phyloP scores from a whole-genome alignment of 2,888 invertebrate genomes.

The Eurois occulta region DNA sequence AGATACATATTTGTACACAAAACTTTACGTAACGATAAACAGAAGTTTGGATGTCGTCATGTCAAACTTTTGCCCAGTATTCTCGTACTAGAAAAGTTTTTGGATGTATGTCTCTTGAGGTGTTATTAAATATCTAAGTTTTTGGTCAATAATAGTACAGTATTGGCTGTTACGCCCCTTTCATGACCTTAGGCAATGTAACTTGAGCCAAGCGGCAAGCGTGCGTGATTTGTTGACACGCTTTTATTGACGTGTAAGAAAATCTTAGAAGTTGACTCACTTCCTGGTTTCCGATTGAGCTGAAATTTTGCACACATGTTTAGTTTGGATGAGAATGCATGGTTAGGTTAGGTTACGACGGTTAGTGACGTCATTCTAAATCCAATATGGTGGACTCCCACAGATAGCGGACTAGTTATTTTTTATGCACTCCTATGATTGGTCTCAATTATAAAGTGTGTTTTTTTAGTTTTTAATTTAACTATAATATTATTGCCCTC shows the following conservation, averaged over 20 bases:
- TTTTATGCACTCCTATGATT: too few species aligned
- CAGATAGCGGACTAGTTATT: too few species aligned
- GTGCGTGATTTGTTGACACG: not conserved
- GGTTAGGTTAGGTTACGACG: too few species aligned
- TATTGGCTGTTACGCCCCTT: not conserved
- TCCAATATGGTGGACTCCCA: not conserved
- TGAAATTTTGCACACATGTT: not conserved
- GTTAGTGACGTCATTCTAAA: not conserved
- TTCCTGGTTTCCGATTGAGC: not conserved
- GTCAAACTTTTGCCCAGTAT: conserved; percentile 36
- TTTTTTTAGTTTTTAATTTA: too few species aligned
- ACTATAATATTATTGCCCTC: too few species aligned
- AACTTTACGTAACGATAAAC: conserved; percentile 30
- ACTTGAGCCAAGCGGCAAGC: not conserved
- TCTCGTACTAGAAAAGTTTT: conserved; percentile 23
- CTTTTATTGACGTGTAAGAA: not conserved
- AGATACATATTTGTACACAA: conserved; percentile 40
- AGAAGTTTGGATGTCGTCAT: conserved; percentile 39
- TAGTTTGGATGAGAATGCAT: not conserved
- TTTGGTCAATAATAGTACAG: not conserved
- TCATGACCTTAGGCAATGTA: not conserved
- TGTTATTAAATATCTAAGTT: conserved; percentile 5
- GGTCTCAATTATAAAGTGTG: too few species aligned
- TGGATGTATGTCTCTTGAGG: conserved; percentile 8
- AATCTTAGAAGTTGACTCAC: not conserved